Conservation (phyloP, 2,888 invertebrate species). For the Hermodice carunculata region DNA sequence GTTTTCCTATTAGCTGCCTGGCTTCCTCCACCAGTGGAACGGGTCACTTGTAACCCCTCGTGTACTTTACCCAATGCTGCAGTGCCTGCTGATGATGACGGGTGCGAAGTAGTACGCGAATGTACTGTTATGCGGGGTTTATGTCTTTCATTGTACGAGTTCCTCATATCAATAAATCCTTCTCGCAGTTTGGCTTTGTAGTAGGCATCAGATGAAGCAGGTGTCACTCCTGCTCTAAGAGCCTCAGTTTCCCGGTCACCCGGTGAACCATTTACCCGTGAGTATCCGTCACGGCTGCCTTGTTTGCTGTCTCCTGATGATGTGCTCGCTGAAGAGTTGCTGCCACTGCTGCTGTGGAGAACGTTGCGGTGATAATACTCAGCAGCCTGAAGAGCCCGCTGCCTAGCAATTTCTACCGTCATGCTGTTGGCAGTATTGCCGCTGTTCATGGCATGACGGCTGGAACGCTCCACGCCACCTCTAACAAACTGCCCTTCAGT, state of each 20-base stretch:
- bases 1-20: no score
- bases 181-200: constrained; percentile 39
- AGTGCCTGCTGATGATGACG: no score
- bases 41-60: no score
- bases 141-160: constrained; percentile 33
- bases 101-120: no score
- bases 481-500: no score
- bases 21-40: background rate
- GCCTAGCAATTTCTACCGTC: constrained; percentile 16
- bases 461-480: no score
- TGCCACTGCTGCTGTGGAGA: no score
- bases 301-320: background rate
- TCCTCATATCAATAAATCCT: constrained; percentile 42
- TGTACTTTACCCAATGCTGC: no score
- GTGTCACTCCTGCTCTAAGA: constrained; percentile 16
- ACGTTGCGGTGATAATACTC: constrained; percentile 27
- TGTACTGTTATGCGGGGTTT: background rate
- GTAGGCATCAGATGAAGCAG: constrained; percentile 27
- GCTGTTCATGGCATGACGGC: no score
- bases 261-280: background rate
- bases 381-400: constrained; percentile 22
- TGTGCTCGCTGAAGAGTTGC: background rate
- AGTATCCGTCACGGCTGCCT: background rate
- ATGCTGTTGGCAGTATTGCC: no score
- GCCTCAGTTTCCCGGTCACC: background rate